Base-by-base conservation (phyloP, 64 coral and sea anemone species). In the Montipora cactus region DNA sequence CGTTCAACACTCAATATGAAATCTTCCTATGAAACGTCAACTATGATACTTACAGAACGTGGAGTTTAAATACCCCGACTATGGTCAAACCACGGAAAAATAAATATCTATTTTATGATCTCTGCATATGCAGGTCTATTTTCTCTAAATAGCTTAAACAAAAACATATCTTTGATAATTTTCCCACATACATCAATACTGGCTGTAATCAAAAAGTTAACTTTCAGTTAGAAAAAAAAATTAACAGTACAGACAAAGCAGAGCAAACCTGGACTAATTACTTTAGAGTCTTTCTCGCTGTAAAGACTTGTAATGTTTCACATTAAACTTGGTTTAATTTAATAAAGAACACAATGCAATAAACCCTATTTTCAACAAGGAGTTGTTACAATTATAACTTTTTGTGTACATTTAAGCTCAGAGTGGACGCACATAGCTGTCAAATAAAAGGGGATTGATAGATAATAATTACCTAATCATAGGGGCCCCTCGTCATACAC, bases 51-150 rank as follows among this genome's bases (percentile, higher is more conserved):
- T 50, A 59, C 59, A 37, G 59, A 21, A 67, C 59, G 44, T 2
- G 82, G 66, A 50, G 66, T 86, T 78, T 23, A 84, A 83, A 72
- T 22, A 86, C n/a, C 47, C 45, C 8, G 19, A 71, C 66, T 86
- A 86, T 11, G 5, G 16, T 47, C 45, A 71, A 70, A 70, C 66
- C 62, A 20, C 18, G 68, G 8, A 86, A 86, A 86, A 71, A 86
- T 86, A 86, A 86, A 86, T 86, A 86, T 86, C 62, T 86, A 69
- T 86, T 50, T 71, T 71, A 86, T 47, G 37, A 19, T 85, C 59
- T 85, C 61, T 47, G 13, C 55, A 68, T 67, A 83, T 59, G 67
- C 57, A 15, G 7, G 57, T 86, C 18, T 70, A 71, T 7, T 72
- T 50, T 86, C 19, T 72, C 19, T 71, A 84, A 84, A 83, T 66